Conservation (phyloP, 1,140 invertebrate species). For the honey bee (Apis mellifera) region Amel_HAv3.1 CM009931.2:27038001-27038500, state of each 20-base stretch:
- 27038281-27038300: slow-evolving; percentile 43
- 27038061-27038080: slow-evolving; percentile 63
- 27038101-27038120: slow-evolving; percentile 76
- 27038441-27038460: no score
- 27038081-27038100: slow-evolving; percentile 64
- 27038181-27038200: slow-evolving; percentile 59
- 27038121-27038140: slow-evolving; percentile 80
- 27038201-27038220: slow-evolving; percentile 42
- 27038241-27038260: slow-evolving; percentile 41
- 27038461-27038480: no score
- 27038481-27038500: no score
- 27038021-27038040: slow-evolving; percentile 57
- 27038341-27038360: slow-evolving; percentile 26
- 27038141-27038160: slow-evolving; percentile 78
- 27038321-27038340: slow-evolving; percentile 32
- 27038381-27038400: background rate
- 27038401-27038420: background rate
- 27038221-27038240: slow-evolving; percentile 40
- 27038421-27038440: no score
- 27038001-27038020: slow-evolving; percentile 60
- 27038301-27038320: slow-evolving; percentile 20
- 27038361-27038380: slow-evolving; percentile 23
- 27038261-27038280: slow-evolving; percentile 12
- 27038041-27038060: slow-evolving; percentile 40
- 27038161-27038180: slow-evolving; percentile 79